These are phyloP conservation scores for Gambusia affinis DNA, from an alignment of 2,113 vertebrate species.

Conservation along the genomic window DNA sequence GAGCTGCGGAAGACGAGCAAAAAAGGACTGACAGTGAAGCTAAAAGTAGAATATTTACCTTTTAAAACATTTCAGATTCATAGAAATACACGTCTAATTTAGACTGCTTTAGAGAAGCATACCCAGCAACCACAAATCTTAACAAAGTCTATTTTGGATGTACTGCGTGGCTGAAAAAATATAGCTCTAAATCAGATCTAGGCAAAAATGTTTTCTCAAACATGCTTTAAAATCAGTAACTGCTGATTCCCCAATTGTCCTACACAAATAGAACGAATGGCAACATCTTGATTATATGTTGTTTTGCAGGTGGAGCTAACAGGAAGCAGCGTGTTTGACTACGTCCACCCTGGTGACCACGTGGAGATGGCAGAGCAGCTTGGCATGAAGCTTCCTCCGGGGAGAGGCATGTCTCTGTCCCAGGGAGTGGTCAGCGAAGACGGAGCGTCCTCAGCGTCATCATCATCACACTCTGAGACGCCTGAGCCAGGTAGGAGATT, in stretches of 20 bases:
- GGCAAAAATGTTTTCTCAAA: too few species aligned
- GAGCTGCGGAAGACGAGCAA: not conserved
- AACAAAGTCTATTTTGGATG: too few species aligned
- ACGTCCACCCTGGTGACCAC: conserved; percentile 97
- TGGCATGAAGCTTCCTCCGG: conserved; percentile 98
- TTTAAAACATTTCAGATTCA: not conserved
- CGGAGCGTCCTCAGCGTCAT: conserved; percentile 94
- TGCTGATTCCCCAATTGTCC: too few species aligned
- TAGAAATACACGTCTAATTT: too few species aligned
- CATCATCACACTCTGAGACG: conserved; percentile 96
- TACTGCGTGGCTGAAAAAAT: too few species aligned
- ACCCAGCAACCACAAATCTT: too few species aligned
- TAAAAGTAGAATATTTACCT: not conserved
- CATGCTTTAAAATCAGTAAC: too few species aligned
- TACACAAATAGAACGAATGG: not conserved
- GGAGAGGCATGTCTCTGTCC: conserved; percentile 88
- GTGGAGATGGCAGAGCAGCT: conserved; percentile 99
- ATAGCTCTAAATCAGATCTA: too few species aligned
- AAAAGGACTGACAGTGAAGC: not conserved
- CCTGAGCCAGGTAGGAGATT: conserved; percentile 93
- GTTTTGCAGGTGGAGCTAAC: conserved; percentile 94
- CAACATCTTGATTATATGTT: not conserved
- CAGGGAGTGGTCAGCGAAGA: conserved; percentile 91
- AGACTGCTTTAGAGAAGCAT: too few species aligned
- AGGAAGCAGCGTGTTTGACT: conserved; percentile 98